Evolutionary conservation across 2,888 invertebrate genomes (phyloP).

Genomic region (Linnaemya tessellans): DNA sequence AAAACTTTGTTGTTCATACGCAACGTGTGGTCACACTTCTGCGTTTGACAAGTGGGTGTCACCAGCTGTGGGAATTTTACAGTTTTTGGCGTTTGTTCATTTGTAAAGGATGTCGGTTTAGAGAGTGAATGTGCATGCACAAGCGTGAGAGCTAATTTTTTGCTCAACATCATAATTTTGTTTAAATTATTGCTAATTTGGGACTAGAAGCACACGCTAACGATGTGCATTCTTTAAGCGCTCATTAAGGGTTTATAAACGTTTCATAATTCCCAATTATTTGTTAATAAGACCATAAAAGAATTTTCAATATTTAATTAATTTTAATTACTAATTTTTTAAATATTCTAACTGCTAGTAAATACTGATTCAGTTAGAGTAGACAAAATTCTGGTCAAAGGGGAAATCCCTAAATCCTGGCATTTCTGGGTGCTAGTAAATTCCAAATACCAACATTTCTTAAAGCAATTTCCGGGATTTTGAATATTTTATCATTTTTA

Average conservation of each 20-base stretch:
- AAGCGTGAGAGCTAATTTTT: conserved; percentile 53
- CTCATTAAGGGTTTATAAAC: conserved; percentile 5
- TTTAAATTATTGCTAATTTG: conserved; percentile 64
- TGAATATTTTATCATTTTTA: too few species aligned
- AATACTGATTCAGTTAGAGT: too few species aligned
- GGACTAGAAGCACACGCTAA: conserved; percentile 18
- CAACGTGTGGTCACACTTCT: conserved; percentile 72
- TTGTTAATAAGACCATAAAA: conserved; percentile 18
- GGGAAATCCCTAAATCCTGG: too few species aligned
- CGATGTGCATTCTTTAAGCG: not conserved
- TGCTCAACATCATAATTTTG: conserved; percentile 45
- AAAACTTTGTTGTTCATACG: conserved; percentile 27
- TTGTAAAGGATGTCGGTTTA: conserved; percentile 22
- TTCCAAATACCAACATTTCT: too few species aligned
- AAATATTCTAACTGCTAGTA: too few species aligned
- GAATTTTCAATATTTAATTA: too few species aligned
- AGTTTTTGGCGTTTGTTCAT: conserved; percentile 63
- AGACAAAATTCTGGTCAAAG: too few species aligned
- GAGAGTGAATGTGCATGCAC: not conserved
- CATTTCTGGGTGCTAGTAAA: too few species aligned
- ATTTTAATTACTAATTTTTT: too few species aligned
- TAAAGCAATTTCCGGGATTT: too few species aligned
- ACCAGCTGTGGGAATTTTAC: conserved; percentile 68
- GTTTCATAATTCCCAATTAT: conserved; percentile 32
- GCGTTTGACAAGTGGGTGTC: conserved; percentile 72